Base-by-base conservation (phyloP, 2,888 invertebrate species). In the Amphipoea oculea region DNA sequence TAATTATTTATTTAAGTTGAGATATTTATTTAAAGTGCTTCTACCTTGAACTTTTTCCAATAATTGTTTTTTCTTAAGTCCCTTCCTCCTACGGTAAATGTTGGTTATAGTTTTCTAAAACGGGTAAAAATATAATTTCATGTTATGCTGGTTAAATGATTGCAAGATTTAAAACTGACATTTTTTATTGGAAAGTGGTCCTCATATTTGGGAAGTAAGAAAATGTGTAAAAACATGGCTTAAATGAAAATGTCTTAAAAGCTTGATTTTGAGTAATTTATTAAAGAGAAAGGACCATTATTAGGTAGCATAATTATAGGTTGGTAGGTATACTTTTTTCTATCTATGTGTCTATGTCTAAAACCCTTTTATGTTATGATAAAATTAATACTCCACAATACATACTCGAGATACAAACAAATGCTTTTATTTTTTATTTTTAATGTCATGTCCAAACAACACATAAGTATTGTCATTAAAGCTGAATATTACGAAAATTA, bases 381-480 rank as follows among this genome's bases (percentile, higher is more conserved):
- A 54, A 54, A 20, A 54, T 3, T 4, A 17, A 51, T 54, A 17
- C 20, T 6, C 20, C 20, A 54, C 1, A 69, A 29, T 57, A 29
- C 23, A 67, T 45, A 40, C 17, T 29, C 11, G 23, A 72, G 42
- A 70, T 7, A 60, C 29, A 63, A 79, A 79, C 40, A 29, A 71
- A 67, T 36, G 6, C 2, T 76, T 82, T 42, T 63, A 67, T 54
- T n/a, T 76, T 82, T 42, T 63, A 67, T 54, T n/a, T 65, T 66
- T 45, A 65, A 65, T 67, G 40, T 63, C 14, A 2, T 40, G 4
- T 70, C 40, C 11, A 40, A 71, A 77, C 68, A 71, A 71, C 7
- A 48, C 40, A 60, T 81, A 76, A 81, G 66, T 85, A 71, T 68
- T 54, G 78, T 87, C 82, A 89, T 89, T 89, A 80, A 77, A 84